Evolutionary conservation across 2,113 vertebrate species (phyloP), one percentile per base, ranked within the genome.

Genomic region (Falco punctatus): DNA sequence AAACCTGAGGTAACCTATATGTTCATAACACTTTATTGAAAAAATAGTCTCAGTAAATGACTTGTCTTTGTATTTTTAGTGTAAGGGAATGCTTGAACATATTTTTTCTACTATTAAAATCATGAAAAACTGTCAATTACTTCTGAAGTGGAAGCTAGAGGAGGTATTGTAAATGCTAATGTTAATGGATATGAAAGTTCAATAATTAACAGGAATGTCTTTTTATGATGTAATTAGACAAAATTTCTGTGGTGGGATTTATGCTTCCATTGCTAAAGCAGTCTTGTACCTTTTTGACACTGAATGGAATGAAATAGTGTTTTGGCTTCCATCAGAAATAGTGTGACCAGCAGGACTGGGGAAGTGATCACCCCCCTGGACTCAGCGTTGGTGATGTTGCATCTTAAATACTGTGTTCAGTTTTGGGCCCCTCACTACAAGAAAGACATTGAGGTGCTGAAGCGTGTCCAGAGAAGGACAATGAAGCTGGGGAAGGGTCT

Each of bases 371-470:
- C 54, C 4, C 5, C 15, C 2, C 10, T 28, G 9, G 40, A 5
- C 13, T 40, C 0, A 0, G 5, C 15, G 12, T 5, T 35, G 11
- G 10, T 57, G 62, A 75, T 5, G 8, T 21, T 2, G 0, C 23
- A 40, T 4, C 11, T 44, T 0, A 1, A 65, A 1, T 40, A 4
- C 4, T n/a, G 17, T n/a, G 23, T 54, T 17, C 16, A 44, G 26
- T n/a, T 81, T 66, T 61, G 48, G 16, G 18, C 10, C 8, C 6
- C 11, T 86, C 21, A 18, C 11, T 32, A 13, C 24, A 73, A 14
- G 28, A 51, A 48, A 20, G 22, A 35, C 5, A 51, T 5, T 21
- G 21, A 52, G 11, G 13, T 28, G 15, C 5, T 64, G 54, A 15
- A 73, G 5, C 0, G 0, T 7, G 9, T 62, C 65, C 75, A 67